phyloP scores from a whole-genome alignment of 2,888 invertebrate species.

The Acrocyrtus sp. region DNA sequence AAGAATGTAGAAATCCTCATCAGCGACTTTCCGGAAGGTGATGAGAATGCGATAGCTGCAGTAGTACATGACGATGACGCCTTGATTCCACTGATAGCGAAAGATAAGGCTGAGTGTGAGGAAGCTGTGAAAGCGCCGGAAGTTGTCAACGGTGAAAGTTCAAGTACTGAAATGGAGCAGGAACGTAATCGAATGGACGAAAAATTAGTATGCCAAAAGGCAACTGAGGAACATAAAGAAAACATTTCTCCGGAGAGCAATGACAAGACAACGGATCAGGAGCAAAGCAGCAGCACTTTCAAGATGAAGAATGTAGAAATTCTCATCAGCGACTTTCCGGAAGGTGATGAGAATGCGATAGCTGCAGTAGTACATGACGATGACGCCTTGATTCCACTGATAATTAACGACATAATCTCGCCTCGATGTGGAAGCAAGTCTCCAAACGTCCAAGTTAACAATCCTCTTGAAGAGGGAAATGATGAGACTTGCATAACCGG shows the following conservation, averaged over 20 bases:
- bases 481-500: constrained; percentile 47
- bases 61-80: too few species aligned
- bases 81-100: too few species aligned
- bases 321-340: constrained; percentile 28
- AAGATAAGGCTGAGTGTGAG: too few species aligned
- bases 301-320: constrained; percentile 45
- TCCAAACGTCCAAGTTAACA: constrained; percentile 4
- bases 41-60: too few species aligned
- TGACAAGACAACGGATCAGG: background rate
- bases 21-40: constrained; percentile 18
- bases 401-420: constrained; percentile 32
- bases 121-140: too few species aligned
- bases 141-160: background rate
- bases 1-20: constrained; percentile 42
- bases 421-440: constrained; percentile 15
- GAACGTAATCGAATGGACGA: too few species aligned
- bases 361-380: constrained; percentile 2
- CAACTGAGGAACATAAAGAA: too few species aligned
- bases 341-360: too few species aligned
- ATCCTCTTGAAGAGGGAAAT: constrained; percentile 2
- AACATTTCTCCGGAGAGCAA: too few species aligned
- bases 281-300: background rate
- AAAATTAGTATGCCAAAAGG: too few species aligned
- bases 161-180: constrained; percentile 1
- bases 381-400: constrained; percentile 30